Conservation (phyloP, 2,113 vertebrate species). For the Tachycineta bicolor region DNA sequence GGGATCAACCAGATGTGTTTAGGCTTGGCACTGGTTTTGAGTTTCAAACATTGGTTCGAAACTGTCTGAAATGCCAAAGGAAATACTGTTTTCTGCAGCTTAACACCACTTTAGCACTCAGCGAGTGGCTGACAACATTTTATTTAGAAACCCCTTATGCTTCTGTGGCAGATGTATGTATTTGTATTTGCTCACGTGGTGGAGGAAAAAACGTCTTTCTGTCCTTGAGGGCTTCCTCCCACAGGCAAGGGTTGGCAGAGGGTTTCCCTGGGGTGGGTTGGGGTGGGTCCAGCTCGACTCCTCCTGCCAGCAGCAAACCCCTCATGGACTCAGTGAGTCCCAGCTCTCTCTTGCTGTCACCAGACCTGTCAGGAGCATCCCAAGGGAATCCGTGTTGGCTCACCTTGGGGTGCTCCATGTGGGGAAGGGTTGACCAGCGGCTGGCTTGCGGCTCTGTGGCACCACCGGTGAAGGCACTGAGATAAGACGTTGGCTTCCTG, state of each 20-base stretch:
- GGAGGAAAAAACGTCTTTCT: not conserved
- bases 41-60: slow-evolving; percentile 81
- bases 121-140: slow-evolving; percentile 76
- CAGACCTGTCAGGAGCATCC: fast-evolving
- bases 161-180: slow-evolving; percentile 50
- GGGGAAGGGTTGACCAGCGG: not conserved
- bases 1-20: slow-evolving; percentile 88
- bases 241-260: not conserved
- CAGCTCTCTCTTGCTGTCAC: not conserved
- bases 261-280: not conserved
- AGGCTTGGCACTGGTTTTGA: slow-evolving; percentile 79
- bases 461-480: not conserved
- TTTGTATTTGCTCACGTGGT: slow-evolving; percentile 45
- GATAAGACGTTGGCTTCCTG: slow-evolving; percentile 40
- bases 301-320: not conserved
- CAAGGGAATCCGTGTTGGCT: fast-evolving
- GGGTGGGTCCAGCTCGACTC: not conserved
- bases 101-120: slow-evolving; percentile 78
- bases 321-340: not conserved
- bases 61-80: slow-evolving; percentile 81
- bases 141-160: slow-evolving; percentile 70
- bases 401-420: not conserved
- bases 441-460: not conserved
- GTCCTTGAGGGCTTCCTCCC: not conserved
- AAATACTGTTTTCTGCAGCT: slow-evolving; percentile 78